A percentile compares a stretch with the other conserved stretches of the same genome.
phyloP scores from a whole-genome alignment of 2,797 vertebrate species.

The Orientallactaga sibirica region DNA sequence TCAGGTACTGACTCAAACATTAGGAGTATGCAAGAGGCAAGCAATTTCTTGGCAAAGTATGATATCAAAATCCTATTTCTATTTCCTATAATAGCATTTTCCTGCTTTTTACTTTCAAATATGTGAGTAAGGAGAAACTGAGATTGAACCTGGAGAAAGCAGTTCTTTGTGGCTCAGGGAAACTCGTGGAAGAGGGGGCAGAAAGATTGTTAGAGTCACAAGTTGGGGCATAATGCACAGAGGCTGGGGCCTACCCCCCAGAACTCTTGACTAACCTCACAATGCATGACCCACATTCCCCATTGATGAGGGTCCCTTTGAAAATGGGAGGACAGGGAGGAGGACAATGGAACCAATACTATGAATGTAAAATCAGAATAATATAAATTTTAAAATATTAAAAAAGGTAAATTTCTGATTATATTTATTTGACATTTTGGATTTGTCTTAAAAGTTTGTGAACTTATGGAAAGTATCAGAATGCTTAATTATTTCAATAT shows the following conservation, averaged over 20 bases:
- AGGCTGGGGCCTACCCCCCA: no score
- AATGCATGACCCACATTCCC: no score
- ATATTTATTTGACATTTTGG: not conserved
- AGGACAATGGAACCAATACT: no score
- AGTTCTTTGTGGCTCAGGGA: not conserved
- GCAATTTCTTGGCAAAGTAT: not conserved
- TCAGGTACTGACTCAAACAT: not conserved
- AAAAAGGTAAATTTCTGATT: not conserved
- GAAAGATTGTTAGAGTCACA: no score
- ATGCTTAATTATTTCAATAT: not conserved
- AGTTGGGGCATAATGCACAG: no score
- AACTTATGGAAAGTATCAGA: not conserved
- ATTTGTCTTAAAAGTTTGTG: not conserved
- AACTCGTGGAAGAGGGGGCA: no score
- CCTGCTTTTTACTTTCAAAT: not conserved
- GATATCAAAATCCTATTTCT: not conserved
- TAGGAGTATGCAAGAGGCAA: not conserved
- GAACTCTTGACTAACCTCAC: no score
- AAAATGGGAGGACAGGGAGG: no score
- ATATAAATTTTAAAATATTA: no score
- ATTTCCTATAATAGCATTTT: not conserved
- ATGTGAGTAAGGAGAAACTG: not conserved
- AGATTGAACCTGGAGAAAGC: not conserved
- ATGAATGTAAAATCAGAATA: no score
- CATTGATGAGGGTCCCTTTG: no score